A percentile compares a stretch with the other conserved stretches of the same genome.
phyloP scores from a whole-genome alignment of 2,113 vertebrate species.

The Odocoileus virginianus region DNA sequence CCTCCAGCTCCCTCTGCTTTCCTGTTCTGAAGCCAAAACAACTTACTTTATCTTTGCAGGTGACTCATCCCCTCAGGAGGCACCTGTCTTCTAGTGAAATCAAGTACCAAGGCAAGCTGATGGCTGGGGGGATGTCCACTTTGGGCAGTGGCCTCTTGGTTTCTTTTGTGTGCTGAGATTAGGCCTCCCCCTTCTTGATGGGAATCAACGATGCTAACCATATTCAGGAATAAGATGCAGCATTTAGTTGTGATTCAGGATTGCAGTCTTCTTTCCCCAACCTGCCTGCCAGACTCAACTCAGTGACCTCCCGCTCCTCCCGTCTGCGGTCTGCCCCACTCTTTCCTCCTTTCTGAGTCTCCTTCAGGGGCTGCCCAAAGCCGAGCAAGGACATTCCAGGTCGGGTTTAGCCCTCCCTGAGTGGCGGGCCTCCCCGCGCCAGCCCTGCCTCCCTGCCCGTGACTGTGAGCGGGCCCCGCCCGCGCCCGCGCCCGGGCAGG shows the following conservation, averaged over 20 bases:
- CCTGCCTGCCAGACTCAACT: fast-evolving
- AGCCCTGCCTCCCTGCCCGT: neutral
- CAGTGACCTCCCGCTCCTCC: neutral
- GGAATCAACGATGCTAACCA: neutral
- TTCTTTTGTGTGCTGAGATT: neutral
- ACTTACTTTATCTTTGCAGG: neutral
- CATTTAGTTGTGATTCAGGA: neutral
- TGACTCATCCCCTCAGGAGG: neutral
- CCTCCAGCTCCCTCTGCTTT: neutral
- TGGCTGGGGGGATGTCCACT: neutral
- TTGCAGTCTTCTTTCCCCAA: fast-evolving
- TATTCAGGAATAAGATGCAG: neutral
- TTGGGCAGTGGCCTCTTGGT: neutral
- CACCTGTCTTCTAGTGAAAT: neutral
- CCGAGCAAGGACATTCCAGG: neutral
- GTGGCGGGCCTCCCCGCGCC: neutral
- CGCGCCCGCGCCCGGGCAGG: neutral
- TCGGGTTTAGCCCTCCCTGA: neutral
- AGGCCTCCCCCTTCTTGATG: neutral
- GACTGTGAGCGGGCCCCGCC: neutral
- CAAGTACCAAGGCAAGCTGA: neutral
- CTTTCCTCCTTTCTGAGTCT: constrained; percentile 27
- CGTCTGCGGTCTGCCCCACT: neutral
- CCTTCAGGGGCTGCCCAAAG: neutral
- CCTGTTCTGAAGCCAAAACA: neutral